Evolutionary conservation across 2,113 vertebrate genomes (phyloP).

Genomic region (Pterocles orientalis): DNA sequence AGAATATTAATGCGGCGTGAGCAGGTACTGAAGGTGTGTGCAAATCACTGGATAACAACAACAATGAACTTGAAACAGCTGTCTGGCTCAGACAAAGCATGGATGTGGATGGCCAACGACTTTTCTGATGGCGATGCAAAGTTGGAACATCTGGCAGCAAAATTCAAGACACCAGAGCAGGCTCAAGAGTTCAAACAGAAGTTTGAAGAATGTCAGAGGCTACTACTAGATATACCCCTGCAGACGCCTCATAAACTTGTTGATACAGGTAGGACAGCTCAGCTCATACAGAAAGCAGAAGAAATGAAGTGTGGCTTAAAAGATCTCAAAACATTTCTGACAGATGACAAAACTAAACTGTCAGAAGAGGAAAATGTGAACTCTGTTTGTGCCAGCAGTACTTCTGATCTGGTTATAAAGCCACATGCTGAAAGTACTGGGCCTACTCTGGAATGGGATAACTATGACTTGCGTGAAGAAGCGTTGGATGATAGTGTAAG

Average conservation of each 20-base stretch:
- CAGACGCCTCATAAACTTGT: slow-evolving; percentile 97
- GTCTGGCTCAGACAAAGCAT: slow-evolving; percentile 92
- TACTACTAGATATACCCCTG: slow-evolving; percentile 92
- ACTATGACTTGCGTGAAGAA: slow-evolving; percentile 88
- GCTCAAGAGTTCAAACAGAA: slow-evolving; percentile 94
- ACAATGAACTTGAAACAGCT: slow-evolving; percentile 96
- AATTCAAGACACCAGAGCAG: slow-evolving; percentile 93
- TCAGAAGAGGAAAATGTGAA: slow-evolving; percentile 78
- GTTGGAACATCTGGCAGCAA: slow-evolving; percentile 90
- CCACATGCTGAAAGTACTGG: slow-evolving; percentile 81
- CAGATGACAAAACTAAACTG: slow-evolving; percentile 86
- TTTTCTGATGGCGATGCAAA: slow-evolving; percentile 94
- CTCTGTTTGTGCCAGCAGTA: slow-evolving; percentile 11
- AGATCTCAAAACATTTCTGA: slow-evolving; percentile 93
- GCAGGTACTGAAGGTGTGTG: slow-evolving; percentile 96
- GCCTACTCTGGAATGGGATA: slow-evolving; percentile 92
- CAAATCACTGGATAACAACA: slow-evolving; percentile 98
- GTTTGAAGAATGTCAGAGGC: slow-evolving; percentile 93
- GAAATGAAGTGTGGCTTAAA: slow-evolving; percentile 98
- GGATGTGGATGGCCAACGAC: slow-evolving; percentile 96
- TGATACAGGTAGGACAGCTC: slow-evolving; percentile 91
- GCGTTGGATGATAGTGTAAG: slow-evolving; percentile 84
- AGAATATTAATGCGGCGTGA: slow-evolving; percentile 96
- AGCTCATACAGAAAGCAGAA: slow-evolving; percentile 95
- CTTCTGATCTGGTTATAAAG: slow-evolving; percentile 76